Evolutionary conservation across 2,888 invertebrate genomes (phyloP), one percentile per base, ranked within the genome.

Genomic region (Aplocera efformata): DNA sequence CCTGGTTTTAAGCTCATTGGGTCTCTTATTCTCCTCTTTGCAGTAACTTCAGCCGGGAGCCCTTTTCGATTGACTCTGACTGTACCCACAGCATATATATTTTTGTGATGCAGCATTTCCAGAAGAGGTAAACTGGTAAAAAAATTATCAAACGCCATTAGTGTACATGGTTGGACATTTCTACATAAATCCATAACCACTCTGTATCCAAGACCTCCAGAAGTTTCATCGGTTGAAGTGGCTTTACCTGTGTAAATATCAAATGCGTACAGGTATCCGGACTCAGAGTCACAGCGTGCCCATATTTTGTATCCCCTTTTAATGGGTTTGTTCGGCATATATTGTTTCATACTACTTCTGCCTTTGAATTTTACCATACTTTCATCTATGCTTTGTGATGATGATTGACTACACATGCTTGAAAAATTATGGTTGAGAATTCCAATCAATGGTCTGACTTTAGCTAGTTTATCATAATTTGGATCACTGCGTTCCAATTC

Each of bases 351-450:
- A 8, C 27, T 29, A 24, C 41, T 37, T 7, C 42, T 25, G 1
- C 48, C 48, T 32, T 48, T 51, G 30, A 51, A 51, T 37, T 34
- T 48, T 1, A 52, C 34, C 47, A 52, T 52, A 26, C 40, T 40
- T 9, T 52, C 48, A 31, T 49, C 49, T 9, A 35, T 35, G 26
- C 10, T 26, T 10, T 26, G 26, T n/a, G 37, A 20, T 3, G 40
- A 36, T 33, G 40, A 40, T 17, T 6, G 9, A 9, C 22, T 25
- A 26, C 26, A 26, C 26, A 26, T 28, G 35, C 9, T 28, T 50
- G 41, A 34, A 25, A 32, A 39, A 27, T 37, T 39, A 28, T 47
- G 29, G 37, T 36, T 34, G 44, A 53, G 48, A 31, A 13, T 44
- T 35, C 42, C 27, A 55, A 50, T 46, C 51, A 10, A 10, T 26